Conservation (phyloP, 2,888 invertebrate species). For the Pecten maximus region DNA sequence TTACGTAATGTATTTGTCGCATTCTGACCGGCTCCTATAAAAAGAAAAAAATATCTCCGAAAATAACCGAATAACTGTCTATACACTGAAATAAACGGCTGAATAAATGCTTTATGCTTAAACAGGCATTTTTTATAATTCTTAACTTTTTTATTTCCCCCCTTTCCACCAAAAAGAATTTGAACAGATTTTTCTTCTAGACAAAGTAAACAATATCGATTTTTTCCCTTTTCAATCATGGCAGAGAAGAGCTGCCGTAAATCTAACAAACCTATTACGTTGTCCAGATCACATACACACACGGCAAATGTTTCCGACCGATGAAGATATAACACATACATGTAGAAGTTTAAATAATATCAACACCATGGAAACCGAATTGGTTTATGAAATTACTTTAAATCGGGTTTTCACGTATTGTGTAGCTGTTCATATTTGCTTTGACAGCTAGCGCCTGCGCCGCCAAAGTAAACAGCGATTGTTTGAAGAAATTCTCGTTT, state of each 20-base stretch:
- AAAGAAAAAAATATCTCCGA: no score
- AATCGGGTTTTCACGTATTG: neutral
- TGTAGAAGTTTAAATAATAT: slow-evolving; percentile 2
- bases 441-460: neutral
- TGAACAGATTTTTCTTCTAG: neutral
- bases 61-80: no score
- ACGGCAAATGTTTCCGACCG: neutral
- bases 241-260: neutral
- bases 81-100: no score
- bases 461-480: neutral
- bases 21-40: no score
- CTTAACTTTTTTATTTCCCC: no score
- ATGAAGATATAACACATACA: neutral
- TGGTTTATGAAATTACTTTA: slow-evolving; percentile 23
- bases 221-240: neutral
- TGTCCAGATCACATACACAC: neutral
- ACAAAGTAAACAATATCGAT: neutral
- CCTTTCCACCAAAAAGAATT: no score
- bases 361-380: slow-evolving; percentile 21
- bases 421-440: neutral
- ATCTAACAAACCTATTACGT: neutral
- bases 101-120: no score
- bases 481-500: neutral
- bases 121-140: no score
- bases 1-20: no score